Conservation (phyloP, 2,888 invertebrate species). For the Acanthosoma haemorrhoidale region DNA sequence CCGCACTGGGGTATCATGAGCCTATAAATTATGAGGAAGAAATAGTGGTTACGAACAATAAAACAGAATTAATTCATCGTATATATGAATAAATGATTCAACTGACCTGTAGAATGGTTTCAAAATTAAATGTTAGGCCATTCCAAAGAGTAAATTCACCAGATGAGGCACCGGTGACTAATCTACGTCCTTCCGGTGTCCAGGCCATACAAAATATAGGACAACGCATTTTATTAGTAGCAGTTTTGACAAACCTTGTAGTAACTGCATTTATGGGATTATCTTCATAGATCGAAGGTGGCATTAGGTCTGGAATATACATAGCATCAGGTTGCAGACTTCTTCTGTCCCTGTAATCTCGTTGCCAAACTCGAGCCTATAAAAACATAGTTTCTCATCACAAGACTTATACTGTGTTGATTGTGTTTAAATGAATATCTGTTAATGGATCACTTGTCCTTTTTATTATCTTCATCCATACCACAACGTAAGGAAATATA, state of each 20-base stretch:
- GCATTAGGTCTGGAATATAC: slow-evolving; percentile 88
- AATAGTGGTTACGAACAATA: slow-evolving; percentile 25
- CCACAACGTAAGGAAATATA: no score
- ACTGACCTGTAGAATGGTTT: slow-evolving; percentile 94
- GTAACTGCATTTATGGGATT: slow-evolving; percentile 96
- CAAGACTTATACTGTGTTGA: no score
- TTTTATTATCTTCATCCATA: no score
- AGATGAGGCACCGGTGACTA: slow-evolving; percentile 97
- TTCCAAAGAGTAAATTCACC: slow-evolving; percentile 99
- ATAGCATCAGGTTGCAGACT: slow-evolving; percentile 91
- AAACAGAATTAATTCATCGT: not conserved
- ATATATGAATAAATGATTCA: not conserved
- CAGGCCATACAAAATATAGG: slow-evolving; percentile 98
- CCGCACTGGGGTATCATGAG: slow-evolving; percentile 98
- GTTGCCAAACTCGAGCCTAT: slow-evolving; percentile 89
- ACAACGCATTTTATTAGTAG: slow-evolving; percentile 99
- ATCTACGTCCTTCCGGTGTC: slow-evolving; percentile 96
- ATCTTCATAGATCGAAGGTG: slow-evolving; percentile 88
- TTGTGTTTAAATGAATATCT: no score
- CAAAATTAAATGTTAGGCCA: slow-evolving; percentile 99
- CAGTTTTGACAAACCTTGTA: slow-evolving; percentile 94
- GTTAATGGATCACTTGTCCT: no score
- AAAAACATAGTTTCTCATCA: no score
- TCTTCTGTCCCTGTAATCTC: slow-evolving; percentile 82
- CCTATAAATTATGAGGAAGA: slow-evolving; percentile 57